Evolutionary conservation across 2,888 invertebrate species (phyloP).

Genomic region (Salpingus planirostris): DNA sequence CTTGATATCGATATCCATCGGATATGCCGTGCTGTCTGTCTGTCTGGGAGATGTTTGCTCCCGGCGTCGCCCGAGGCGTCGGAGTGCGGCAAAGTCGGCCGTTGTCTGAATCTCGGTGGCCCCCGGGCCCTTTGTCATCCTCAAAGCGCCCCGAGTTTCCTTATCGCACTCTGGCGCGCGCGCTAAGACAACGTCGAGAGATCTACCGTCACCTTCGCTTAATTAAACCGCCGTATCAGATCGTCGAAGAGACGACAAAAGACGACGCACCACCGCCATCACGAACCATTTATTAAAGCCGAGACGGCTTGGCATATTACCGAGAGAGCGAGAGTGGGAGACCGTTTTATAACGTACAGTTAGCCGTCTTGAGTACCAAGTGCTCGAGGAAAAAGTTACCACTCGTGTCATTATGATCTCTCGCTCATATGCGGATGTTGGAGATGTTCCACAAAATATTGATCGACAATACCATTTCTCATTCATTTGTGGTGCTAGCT

Average conservation of each 20-base stretch:
- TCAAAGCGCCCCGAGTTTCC: slow-evolving; percentile 26
- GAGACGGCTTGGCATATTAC: too few species aligned
- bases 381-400: too few species aligned
- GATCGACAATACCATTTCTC: too few species aligned
- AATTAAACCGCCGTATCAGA: slow-evolving; percentile 27
- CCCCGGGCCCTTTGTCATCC: slow-evolving; percentile 23
- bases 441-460: too few species aligned
- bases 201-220: slow-evolving; percentile 28
- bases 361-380: too few species aligned
- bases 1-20: too few species aligned
- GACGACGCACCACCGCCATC: slow-evolving; percentile 14
- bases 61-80: not conserved
- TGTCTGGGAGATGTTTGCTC: too few species aligned
- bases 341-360: slow-evolving; percentile 13
- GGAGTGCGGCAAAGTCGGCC: not conserved
- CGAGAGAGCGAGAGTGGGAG: slow-evolving; percentile 4
- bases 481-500: too few species aligned
- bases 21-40: too few species aligned
- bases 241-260: slow-evolving; percentile 19
- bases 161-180: slow-evolving; percentile 27
- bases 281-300: slow-evolving; percentile 15
- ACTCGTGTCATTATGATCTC: too few species aligned
- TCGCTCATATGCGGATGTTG: too few species aligned
- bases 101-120: slow-evolving; percentile 19
- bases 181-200: slow-evolving; percentile 24